Evolutionary conservation across 30 jellyfish, hydroid and myxozoan genomes (phyloP), one percentile per base, ranked within the genome.

Genomic region (Sanderia malayensis): DNA sequence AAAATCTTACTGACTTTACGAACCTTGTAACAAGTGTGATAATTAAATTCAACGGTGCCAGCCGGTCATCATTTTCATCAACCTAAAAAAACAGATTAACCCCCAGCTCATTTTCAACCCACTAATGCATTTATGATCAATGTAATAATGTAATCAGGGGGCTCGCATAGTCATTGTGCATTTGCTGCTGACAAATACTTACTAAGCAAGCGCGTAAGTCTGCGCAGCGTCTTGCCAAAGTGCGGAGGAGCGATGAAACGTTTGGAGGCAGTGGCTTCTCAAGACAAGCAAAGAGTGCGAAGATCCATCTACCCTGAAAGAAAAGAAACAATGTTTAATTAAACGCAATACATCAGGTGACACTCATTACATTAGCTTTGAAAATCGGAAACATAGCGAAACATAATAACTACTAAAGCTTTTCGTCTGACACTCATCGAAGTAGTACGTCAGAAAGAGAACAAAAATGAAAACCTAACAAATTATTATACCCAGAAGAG

Each of bases 191-290:
- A 15, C 15, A 41, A 4, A 18, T 20, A 23, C 76, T 31, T 58
- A 79, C 90, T 69, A 79, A 19, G 9, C 70, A 79, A 2, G 90
- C 90, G 26, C 90, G 61, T 11, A 79, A 71, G 31, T 79, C 90
- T 1, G 90, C 90, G 46, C 82, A 68, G 32, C 90, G 66, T 64
- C 82, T 66, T 21, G 90, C 90, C 37, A 79, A 58, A 27, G 41
- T 79, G 57, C 90, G 79, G 4, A 79, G 69, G 70, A 66, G 46
- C 31, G 90, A 79, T 11, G 90, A 71, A 2, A 66, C 82, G 55
- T 58, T 68, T 11, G 90, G 82, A 6, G 70, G 60, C 22, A 79
- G 73, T 6, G 90, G 90, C n/a, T 79, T 79, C 46, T 79, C 90
- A 1, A 79, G 74, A 52, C 90, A 79, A 0, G 82, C 90, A n/a